Base-by-base conservation (phyloP, 2,113 vertebrate genomes). In the Sitta europaea region DNA sequence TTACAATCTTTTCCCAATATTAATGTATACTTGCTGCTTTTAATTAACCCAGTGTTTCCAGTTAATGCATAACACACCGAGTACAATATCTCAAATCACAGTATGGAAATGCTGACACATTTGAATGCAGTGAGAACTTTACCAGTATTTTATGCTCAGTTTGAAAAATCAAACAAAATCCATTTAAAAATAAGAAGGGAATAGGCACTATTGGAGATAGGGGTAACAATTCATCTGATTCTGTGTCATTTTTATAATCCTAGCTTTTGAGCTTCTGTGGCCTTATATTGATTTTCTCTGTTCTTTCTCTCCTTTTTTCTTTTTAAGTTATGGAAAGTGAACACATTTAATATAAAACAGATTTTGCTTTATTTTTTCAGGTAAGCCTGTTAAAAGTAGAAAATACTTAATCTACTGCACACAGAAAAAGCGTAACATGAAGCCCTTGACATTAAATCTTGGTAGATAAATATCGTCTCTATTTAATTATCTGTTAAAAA, bases 351-450 rank as follows among this genome's bases (percentile, higher is more conserved):
- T 96, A 97, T 94, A 95, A 95, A 96, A 73, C 45, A 94, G 90
- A 90, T 95, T 94, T 95, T 88, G 54, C 72, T 92, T 90, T 94
- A 88, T 94, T 97, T 96, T 93, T 83, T 88, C 72, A 93, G 79
- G 92, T 93, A 95, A 95, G 91, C 94, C 94, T 67, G 79, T 66
- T 93, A 94, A 84, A 93, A 77, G 80, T 77, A 76, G 65, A 92
- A 86, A 86, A 92, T 86, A 63, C 51, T 94, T 94, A 76, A 94
- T 84, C 82, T 86, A 43, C 59, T 48, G 58, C 70, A 71, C 81
- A 89, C 42, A 81, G 89, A 71, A 72, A 85, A 87, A 89, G 57
- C 2, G 0, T 83, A 86, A 65, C 63, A 48, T 79, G 84, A 90
- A 77, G 80, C 45, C 83, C 83, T 91, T 95, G 84, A 94, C 89